Percentiles rank a stretch among this genome's conserved stretches.
phyloP scores from a whole-genome alignment of 2,888 invertebrate genomes.

The Andrena fulva region DNA sequence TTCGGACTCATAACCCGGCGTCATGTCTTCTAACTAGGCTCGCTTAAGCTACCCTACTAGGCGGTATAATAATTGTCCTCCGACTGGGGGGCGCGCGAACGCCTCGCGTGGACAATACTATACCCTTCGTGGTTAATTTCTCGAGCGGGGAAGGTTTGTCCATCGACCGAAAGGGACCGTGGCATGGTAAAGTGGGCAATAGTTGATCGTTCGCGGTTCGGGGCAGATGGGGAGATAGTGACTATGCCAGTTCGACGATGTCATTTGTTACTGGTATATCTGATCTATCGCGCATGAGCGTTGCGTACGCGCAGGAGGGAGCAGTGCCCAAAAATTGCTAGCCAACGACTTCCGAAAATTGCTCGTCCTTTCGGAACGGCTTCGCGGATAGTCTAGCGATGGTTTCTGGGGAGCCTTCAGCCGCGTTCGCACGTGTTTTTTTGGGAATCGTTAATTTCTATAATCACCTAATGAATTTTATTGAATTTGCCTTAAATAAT shows the following conservation, averaged over 20 bases:
- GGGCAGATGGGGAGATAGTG: slow-evolving; percentile 77
- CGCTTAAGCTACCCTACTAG: slow-evolving; percentile 75
- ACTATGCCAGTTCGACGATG: slow-evolving; percentile 80
- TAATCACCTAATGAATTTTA: no score
- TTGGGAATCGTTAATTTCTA: no score
- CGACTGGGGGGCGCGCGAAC: background rate
- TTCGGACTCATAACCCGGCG: slow-evolving; percentile 76
- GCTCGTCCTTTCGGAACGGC: background rate
- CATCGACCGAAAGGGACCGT: rapidly evolving
- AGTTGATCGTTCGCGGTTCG: slow-evolving; percentile 62
- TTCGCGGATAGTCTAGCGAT: background rate
- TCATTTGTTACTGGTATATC: slow-evolving; percentile 80
- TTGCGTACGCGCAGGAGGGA: slow-evolving; percentile 61
- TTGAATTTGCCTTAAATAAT: no score
- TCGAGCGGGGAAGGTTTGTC: slow-evolving; percentile 66
- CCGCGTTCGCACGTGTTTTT: background rate
- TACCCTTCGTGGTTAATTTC: slow-evolving; percentile 38
- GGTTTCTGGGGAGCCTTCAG: background rate
- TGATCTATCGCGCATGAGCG: slow-evolving; percentile 77
- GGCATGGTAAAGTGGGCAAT: slow-evolving; percentile 60
- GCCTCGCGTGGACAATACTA: slow-evolving; percentile 45
- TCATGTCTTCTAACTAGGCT: slow-evolving; percentile 77
- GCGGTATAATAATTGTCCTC: slow-evolving; percentile 66
- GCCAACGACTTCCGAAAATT: slow-evolving; percentile 24
- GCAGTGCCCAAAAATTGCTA: slow-evolving; percentile 54